Percentiles rank a stretch among this genome's conserved stretches.
phyloP scores from a whole-genome alignment of 2,888 invertebrate species.

The Hyppa rectilinea region DNA sequence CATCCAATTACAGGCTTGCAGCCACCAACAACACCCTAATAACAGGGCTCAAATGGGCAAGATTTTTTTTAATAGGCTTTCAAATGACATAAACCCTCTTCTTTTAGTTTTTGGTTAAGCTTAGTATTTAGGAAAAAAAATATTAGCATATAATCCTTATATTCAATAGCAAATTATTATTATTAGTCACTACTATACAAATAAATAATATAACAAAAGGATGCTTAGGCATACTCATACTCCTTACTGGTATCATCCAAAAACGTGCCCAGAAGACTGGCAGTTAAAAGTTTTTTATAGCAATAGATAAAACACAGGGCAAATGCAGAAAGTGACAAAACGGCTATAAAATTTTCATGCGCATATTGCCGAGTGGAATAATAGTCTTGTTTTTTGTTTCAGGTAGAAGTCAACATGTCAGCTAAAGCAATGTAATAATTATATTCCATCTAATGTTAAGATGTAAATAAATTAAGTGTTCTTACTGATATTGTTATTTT shows the following conservation, averaged over 20 bases:
- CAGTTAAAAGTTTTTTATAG: not conserved
- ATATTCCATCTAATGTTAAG: constrained; percentile 66
- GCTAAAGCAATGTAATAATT: constrained; percentile 45
- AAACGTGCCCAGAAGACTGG: not conserved
- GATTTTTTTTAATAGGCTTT: not conserved
- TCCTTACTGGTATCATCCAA: too few relatives aligned
- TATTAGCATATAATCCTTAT: not conserved
- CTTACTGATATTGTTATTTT: constrained; percentile 16
- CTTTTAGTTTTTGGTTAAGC: not conserved
- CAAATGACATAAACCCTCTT: not conserved
- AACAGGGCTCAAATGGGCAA: not conserved
- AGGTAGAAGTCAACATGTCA: constrained; percentile 57
- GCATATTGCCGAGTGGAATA: not conserved
- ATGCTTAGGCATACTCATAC: too few relatives aligned
- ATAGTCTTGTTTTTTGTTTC: constrained; percentile 56
- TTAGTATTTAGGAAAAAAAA: too few relatives aligned
- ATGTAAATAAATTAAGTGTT: constrained; percentile 76
- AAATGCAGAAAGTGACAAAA: not conserved
- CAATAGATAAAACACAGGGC: not conserved
- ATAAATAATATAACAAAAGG: too few relatives aligned
- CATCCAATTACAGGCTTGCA: not conserved
- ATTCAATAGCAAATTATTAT: too few relatives aligned
- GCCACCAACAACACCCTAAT: too few relatives aligned
- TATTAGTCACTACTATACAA: too few relatives aligned
- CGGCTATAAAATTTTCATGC: not conserved